Base-by-base conservation (phyloP, 1,140 invertebrate genomes). In the Choristoneura fumiferana region DNA sequence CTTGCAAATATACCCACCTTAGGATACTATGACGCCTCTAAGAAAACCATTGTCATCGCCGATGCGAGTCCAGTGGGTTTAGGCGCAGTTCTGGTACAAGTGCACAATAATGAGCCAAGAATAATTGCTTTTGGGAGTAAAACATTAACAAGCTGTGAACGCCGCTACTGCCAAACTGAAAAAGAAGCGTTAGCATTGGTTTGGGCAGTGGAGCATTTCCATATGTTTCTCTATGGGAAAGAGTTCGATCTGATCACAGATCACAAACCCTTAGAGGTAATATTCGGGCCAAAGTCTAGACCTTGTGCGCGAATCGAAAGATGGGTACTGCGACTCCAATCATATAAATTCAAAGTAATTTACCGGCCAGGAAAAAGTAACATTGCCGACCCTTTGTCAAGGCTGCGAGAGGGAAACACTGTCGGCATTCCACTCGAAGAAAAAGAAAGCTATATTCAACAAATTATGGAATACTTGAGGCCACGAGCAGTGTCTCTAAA, bases 181-280 rank as follows among this genome's bases (percentile, higher is more conserved):
- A 53, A 53, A 34, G 29, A 53, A 6, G 49, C 12, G 17, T n/a
- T 1, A 5, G 4, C 10, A 18, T 58, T 63, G 22, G 53, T n/a
- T n/a, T n/a, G n/a, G n/a, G n/a, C n/a, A n/a, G n/a, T n/a, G n/a
- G n/a, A n/a, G n/a, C n/a, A n/a, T 55, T 53, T 75, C 59, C 52
- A 53, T 1, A 9, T 37, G 12, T 37, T 37, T 10, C 70, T 8
- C 10, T 63, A 37, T 9, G 59, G 60, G 8, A 62, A 8, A 39
- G 52, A 67, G 13, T 77, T 37, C 9, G 35, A 37, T 8, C 35
- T 37, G 3, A 10, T 37, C 12, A 37, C 35, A 10, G 35, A 37
- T 75, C 8, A 78, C 39, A 78, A 70, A 65, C 63, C 74, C 4
- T 54, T 77, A 4, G 64, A 74, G 56, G 57, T 12, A 59, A n/a